phyloP scores from a whole-genome alignment of 2,113 vertebrate species.

The Mesembrinibis cayennensis region DNA sequence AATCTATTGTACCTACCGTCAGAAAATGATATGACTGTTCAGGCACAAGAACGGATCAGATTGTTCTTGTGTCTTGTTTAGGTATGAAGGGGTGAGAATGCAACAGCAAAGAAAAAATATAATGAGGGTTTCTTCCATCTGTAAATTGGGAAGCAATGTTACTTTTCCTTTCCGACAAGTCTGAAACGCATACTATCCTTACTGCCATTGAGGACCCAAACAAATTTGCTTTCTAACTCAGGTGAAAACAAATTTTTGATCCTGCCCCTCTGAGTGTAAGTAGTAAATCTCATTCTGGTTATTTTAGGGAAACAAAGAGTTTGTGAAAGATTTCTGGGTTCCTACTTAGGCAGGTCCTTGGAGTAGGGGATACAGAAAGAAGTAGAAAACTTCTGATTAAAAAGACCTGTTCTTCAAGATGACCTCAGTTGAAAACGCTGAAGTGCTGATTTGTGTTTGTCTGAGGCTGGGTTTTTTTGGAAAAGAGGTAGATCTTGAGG shows the following conservation, averaged over 20 bases:
- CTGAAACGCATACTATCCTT: background rate
- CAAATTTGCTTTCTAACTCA: background rate
- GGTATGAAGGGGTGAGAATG: fast-evolving
- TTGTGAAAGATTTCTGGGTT: background rate
- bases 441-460: background rate
- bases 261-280: background rate
- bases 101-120: background rate
- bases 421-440: fast-evolving
- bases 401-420: background rate
- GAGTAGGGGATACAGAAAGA: background rate
- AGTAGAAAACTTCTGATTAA: background rate
- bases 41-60: background rate
- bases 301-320: background rate
- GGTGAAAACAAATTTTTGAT: background rate
- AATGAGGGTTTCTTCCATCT: background rate
- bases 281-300: background rate
- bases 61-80: background rate
- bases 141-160: background rate
- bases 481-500: background rate
- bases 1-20: background rate
- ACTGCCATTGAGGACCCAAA: background rate
- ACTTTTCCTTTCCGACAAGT: background rate
- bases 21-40: background rate
- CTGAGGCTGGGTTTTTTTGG: background rate
- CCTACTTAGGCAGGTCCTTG: background rate